A percentile compares a stretch with the other conserved stretches of the same genome.
These are phyloP conservation scores for Amorpha juglandis DNA, from an alignment of 2,888 invertebrate species.

Conservation along the genomic window DNA sequence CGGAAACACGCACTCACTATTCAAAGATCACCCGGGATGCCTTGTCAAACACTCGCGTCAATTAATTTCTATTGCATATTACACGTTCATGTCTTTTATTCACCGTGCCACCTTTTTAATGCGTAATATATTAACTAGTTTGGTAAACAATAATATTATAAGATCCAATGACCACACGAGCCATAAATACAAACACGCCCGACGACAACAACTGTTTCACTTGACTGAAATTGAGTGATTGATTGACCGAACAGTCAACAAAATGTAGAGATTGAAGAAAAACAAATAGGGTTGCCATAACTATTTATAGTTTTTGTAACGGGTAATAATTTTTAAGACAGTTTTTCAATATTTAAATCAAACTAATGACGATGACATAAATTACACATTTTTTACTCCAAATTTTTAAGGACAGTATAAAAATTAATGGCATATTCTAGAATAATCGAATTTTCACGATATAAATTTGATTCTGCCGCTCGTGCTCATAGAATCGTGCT, in stretches of 20 bases:
- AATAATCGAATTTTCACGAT: too few relatives aligned
- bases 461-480: too few relatives aligned
- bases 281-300: not conserved
- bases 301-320: not conserved
- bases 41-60: constrained; percentile 42
- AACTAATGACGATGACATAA: too few relatives aligned
- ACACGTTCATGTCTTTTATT: constrained; percentile 5
- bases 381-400: too few relatives aligned
- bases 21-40: constrained; percentile 47
- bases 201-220: constrained; percentile 11
- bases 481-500: too few relatives aligned
- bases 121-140: not conserved
- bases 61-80: constrained; percentile 35
- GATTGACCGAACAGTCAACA: constrained; percentile 19
- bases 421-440: too few relatives aligned
- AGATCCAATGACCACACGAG: not conserved
- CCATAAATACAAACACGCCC: constrained; percentile 16
- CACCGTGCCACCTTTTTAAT: not conserved
- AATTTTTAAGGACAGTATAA: too few relatives aligned
- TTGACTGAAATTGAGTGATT: constrained; percentile 22
- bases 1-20: constrained; percentile 45
- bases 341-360: too few relatives aligned
- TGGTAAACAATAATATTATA: constrained; percentile 28
- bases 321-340: too few relatives aligned
- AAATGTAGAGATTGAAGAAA: not conserved